Conservation (phyloP, 2,888 invertebrate species). For the Stenolophus ochropezus region DNA sequence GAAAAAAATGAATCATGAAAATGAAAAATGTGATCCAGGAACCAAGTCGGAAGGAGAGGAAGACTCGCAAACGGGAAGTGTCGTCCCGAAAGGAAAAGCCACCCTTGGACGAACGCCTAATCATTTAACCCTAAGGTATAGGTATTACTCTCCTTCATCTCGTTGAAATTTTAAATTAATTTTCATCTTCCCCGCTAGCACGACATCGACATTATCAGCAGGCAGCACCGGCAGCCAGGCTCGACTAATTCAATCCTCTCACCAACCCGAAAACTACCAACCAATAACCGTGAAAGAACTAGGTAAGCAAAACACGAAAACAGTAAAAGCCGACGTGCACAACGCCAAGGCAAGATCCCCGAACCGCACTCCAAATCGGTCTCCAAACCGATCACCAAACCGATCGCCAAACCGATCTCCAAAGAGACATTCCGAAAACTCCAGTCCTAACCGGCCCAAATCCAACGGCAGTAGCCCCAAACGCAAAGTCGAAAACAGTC, state of each 20-base stretch:
- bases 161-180: neutral
- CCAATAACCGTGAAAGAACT: constrained; percentile 91
- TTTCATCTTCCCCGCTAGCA: constrained; percentile 75
- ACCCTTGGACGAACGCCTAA: constrained; percentile 92
- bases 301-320: constrained; percentile 83
- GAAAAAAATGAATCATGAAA: constrained; percentile 72
- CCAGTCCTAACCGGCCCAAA: constrained; percentile 62
- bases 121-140: constrained; percentile 89
- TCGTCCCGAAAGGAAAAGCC: constrained; percentile 78
- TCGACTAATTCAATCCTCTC: constrained; percentile 93
- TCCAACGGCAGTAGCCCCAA: constrained; percentile 59
- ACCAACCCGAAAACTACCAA: constrained; percentile 94
- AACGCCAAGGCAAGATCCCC: constrained; percentile 67
- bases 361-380: constrained; percentile 68
- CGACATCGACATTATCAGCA: constrained; percentile 94
- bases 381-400: constrained; percentile 68
- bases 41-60: constrained; percentile 92
- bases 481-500: constrained; percentile 48
- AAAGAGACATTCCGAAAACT: constrained; percentile 64
- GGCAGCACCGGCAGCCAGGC: constrained; percentile 96
- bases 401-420: constrained; percentile 68
- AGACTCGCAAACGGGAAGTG: constrained; percentile 81
- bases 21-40: constrained; percentile 81
- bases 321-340: constrained; percentile 72
- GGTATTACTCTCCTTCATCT: too few species aligned